These are phyloP conservation scores for Harpagoxenus sublaevis DNA, from an alignment of 2,888 invertebrate species.

Conservation along the genomic window DNA sequence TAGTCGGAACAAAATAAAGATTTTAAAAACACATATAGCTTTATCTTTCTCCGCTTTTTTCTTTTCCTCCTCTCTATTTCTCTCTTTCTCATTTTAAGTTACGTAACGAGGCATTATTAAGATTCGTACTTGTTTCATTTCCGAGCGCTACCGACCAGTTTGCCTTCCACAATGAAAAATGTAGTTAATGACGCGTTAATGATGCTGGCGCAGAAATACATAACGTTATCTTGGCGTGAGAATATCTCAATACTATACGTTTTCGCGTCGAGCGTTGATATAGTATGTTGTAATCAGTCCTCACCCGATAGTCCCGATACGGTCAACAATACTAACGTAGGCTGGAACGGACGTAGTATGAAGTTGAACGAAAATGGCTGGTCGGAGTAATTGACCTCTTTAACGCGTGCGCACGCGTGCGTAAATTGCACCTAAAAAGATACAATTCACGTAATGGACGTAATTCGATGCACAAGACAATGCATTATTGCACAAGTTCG, in stretches of 20 bases:
- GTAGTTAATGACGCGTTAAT: constrained; percentile 16
- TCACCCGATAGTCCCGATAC: constrained; percentile 1
- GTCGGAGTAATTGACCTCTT: constrained; percentile 42
- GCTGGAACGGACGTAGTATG: neutral
- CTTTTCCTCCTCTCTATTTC: neutral
- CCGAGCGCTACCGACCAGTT: neutral
- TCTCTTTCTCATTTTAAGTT: neutral
- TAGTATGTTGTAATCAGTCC: constrained; percentile 2
- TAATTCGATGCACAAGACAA: constrained; percentile 1
- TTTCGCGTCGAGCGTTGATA: constrained; percentile 17
- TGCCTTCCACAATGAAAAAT: constrained; percentile 15
- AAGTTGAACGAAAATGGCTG: constrained; percentile 26
- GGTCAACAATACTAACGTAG: constrained; percentile 15
- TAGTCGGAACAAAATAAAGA: neutral
- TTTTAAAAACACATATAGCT: too few relatives aligned
- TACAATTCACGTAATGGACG: constrained; percentile 14
- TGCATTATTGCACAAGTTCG: neutral
- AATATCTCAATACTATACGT: constrained; percentile 25
- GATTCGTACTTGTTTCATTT: constrained; percentile 27
- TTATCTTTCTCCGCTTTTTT: neutral
- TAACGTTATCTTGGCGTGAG: constrained; percentile 26
- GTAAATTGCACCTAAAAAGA: constrained; percentile 36
- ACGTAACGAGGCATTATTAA: neutral
- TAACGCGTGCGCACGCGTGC: constrained; percentile 13
- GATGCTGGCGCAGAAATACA: neutral